These are phyloP conservation scores for Carcina quercana DNA, from an alignment of 2,888 invertebrate genomes.

Conservation along the genomic window DNA sequence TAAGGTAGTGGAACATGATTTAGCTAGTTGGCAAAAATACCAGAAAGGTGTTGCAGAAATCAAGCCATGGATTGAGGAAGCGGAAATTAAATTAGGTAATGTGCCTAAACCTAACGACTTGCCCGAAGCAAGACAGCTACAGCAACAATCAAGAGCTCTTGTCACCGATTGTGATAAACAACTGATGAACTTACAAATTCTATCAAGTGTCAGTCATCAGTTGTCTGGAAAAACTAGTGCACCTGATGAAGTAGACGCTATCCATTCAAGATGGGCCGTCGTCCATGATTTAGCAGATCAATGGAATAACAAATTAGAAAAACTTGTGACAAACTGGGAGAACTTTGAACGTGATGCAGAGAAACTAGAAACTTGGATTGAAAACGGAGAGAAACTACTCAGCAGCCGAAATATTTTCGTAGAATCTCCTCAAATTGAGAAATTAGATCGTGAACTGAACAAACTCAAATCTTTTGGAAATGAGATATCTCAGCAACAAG, in stretches of 20 bases:
- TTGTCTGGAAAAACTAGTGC: slow-evolving; percentile 84
- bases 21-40: slow-evolving; percentile 90
- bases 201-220: slow-evolving; percentile 83
- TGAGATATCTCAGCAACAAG: slow-evolving; percentile 89
- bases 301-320: slow-evolving; percentile 85
- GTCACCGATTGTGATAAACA: slow-evolving; percentile 86
- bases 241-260: slow-evolving; percentile 88
- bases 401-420: slow-evolving; percentile 74
- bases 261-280: slow-evolving; percentile 88
- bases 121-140: slow-evolving; percentile 86
- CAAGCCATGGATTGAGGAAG: slow-evolving; percentile 91
- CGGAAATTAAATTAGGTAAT: slow-evolving; percentile 85
- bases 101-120: slow-evolving; percentile 85
- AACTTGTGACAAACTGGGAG: slow-evolving; percentile 86
- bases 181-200: slow-evolving; percentile 81
- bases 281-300: slow-evolving; percentile 87
- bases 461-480: slow-evolving; percentile 87
- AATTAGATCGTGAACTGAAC: slow-evolving; percentile 83
- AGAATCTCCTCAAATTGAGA: slow-evolving; percentile 82
- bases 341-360: slow-evolving; percentile 85
- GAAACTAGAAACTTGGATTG: slow-evolving; percentile 86
- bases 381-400: slow-evolving; percentile 77
- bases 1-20: slow-evolving; percentile 82
- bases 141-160: slow-evolving; percentile 81
- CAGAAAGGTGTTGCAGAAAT: slow-evolving; percentile 85